Conservation (phyloP, 2,888 invertebrate genomes). For the Horisme vitalbata region DNA sequence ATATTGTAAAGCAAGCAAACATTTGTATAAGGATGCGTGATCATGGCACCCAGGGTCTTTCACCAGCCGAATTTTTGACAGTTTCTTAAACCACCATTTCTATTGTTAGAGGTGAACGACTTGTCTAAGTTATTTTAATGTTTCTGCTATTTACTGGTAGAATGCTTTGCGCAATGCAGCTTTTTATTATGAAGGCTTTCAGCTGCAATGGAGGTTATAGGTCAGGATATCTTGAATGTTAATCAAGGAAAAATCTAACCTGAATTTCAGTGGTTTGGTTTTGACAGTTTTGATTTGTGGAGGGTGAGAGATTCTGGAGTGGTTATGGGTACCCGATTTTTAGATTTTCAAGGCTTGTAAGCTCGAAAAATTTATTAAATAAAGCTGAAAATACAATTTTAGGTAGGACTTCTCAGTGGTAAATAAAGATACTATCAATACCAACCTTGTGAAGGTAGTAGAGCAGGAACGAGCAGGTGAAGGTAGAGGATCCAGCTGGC, state of each 20-base stretch:
- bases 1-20: neutral
- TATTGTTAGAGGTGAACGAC: conserved; percentile 17
- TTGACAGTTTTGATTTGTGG: conserved; percentile 18
- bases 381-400: too few species aligned
- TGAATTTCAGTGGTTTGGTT: conserved; percentile 6
- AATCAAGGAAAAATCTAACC: conserved; percentile 11
- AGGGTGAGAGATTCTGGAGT: neutral
- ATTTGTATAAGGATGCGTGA: neutral
- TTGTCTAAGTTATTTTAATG: conserved; percentile 27
- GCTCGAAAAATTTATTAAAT: too few species aligned
- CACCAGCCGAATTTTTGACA: conserved; percentile 5
- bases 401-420: too few species aligned
- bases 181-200: conserved; percentile 5
- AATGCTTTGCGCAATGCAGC: conserved; percentile 59
- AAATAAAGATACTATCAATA: too few species aligned
- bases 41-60: neutral
- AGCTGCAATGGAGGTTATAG: conserved; percentile 20
- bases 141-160: conserved; percentile 24
- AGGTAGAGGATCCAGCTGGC: too few species aligned
- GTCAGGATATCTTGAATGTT: conserved; percentile 14
- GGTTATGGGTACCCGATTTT: too few species aligned
- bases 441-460: too few species aligned
- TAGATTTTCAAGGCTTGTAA: too few species aligned
- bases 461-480: too few species aligned
- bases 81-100: conserved; percentile 2